A percentile compares a stretch with the other conserved stretches of the same genome.
Conservation (phyloP, 2,888 invertebrate genomes). For the Chouioia cunea region DNA sequence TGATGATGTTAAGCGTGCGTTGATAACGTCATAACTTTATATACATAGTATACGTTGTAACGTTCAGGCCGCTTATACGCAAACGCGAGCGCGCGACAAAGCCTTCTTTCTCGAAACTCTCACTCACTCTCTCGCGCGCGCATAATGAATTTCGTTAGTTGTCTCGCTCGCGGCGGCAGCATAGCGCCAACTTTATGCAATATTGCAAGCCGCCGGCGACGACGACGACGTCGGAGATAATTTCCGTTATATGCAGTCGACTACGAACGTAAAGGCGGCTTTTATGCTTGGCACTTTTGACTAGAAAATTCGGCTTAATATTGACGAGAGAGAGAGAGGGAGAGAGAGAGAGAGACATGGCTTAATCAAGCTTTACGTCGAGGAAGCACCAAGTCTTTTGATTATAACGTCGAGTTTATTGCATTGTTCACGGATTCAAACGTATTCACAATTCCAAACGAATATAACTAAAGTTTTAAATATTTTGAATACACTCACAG, state of each 20-base stretch:
- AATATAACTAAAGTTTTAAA: too few relatives aligned
- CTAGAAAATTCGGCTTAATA: background rate
- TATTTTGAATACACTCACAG: too few relatives aligned
- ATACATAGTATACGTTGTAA: constrained; percentile 8
- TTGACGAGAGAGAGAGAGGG: too few relatives aligned
- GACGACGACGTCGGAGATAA: constrained; percentile 21
- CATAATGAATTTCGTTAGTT: constrained; percentile 49
- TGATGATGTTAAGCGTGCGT: too few relatives aligned
- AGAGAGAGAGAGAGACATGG: too few relatives aligned
- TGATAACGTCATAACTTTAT: constrained; percentile 44
- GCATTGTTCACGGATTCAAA: too few relatives aligned
- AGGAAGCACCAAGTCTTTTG: too few relatives aligned
- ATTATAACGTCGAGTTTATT: too few relatives aligned
- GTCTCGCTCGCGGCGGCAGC: constrained; percentile 21
- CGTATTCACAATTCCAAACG: too few relatives aligned
- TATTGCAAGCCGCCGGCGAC: constrained; percentile 31
- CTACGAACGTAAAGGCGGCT: constrained; percentile 8
- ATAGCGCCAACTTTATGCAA: constrained; percentile 36
- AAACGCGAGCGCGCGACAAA: constrained; percentile 24
- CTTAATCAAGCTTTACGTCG: too few relatives aligned
- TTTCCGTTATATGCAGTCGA: constrained; percentile 30
- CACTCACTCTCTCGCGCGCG: constrained; percentile 35
- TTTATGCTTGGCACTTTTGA: constrained; percentile 13
- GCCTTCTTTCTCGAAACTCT: constrained; percentile 22
- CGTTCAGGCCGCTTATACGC: constrained; percentile 32